A percentile compares a stretch with the other conserved stretches of the same genome.
Evolutionary conservation across 2,113 vertebrate genomes (phyloP).

Genomic region (Mormyrus lacerda): DNA sequence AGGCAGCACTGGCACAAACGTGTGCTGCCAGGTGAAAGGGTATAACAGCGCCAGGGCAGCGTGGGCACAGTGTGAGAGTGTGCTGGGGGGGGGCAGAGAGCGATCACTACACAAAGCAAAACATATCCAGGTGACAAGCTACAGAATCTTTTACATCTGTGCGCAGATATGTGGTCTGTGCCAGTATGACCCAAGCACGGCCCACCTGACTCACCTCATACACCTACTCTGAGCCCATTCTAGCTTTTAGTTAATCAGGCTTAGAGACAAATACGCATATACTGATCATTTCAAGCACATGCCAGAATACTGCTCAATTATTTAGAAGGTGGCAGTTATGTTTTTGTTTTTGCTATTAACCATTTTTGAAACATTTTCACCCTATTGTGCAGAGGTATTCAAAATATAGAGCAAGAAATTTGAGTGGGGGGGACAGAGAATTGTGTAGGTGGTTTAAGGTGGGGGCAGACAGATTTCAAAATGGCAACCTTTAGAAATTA

Average conservation of each 20-base stretch:
- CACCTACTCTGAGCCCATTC: not conserved
- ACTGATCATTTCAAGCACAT: not conserved
- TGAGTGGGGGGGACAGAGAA: no score
- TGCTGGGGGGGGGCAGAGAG: constrained; percentile 53
- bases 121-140: not conserved
- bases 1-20: constrained; percentile 89
- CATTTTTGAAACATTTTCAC: no score
- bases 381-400: no score
- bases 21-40: constrained; percentile 98
- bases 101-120: not conserved
- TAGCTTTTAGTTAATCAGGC: not conserved
- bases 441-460: no score
- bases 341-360: no score
- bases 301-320: not conserved
- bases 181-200: not conserved
- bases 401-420: no score
- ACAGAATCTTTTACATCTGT: not conserved
- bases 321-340: not conserved
- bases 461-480: no score
- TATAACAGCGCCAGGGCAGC: constrained; percentile 85
- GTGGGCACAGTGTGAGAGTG: constrained; percentile 85
- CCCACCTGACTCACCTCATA: not conserved
- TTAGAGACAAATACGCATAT: not conserved
- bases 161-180: not conserved
- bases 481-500: no score